Conservation (phyloP, 2,113 vertebrate species). For the Misgurnus mizolepis region DNA sequence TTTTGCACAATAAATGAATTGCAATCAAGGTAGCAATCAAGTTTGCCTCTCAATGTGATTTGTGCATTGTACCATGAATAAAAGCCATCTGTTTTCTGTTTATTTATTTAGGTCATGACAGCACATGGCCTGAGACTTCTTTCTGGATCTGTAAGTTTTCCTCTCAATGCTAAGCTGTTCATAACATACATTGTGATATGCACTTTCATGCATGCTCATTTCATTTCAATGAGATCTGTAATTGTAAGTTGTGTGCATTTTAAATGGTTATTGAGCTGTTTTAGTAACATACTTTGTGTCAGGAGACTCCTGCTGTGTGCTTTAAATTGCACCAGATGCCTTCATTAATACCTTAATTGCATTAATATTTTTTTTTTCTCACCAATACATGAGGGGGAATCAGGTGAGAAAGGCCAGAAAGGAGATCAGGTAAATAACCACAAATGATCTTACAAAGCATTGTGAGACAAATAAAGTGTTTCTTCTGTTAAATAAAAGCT, state of each 20-base stretch:
- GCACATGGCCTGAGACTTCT: conserved; percentile 76
- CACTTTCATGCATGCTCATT: background rate
- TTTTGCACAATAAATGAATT: background rate
- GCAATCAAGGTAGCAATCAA: too few species aligned
- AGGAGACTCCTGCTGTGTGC: background rate
- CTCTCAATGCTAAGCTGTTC: background rate
- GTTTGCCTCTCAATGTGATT: background rate
- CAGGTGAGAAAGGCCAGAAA: conserved; percentile 68
- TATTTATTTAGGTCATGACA: conserved; percentile 71
- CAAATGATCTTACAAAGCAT: background rate
- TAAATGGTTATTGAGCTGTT: background rate
- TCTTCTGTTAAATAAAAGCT: background rate
- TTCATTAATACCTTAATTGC: background rate
- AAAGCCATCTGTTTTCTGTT: conserved; percentile 50
- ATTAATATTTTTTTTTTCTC: conserved; percentile 17
- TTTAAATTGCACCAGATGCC: background rate
- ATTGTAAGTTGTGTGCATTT: background rate
- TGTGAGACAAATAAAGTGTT: background rate
- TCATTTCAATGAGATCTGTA: background rate
- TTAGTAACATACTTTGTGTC: background rate
- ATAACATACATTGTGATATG: background rate
- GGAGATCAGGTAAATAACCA: conserved; percentile 81
- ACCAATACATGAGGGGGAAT: conserved; percentile 64
- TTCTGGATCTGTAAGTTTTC: conserved; percentile 71
- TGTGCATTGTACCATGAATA: background rate